Evolutionary conservation across 2,888 invertebrate genomes (phyloP).

Genomic region (Caenorhabditis panamensis): DNA sequence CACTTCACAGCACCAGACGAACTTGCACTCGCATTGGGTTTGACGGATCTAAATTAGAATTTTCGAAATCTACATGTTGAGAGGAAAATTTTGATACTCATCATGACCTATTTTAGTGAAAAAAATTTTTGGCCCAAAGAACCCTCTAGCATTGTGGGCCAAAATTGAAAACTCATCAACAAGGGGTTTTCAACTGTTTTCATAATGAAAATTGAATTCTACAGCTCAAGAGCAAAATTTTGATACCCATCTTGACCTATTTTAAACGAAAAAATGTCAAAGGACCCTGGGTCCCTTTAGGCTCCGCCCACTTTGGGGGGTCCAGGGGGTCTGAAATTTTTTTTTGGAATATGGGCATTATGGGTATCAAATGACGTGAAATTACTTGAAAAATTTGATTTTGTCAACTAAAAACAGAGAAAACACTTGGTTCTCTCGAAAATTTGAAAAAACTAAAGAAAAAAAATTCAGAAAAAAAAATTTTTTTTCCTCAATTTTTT

Average conservation of each 20-base stretch:
- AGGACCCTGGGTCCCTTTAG: no score
- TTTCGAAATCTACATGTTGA: neutral
- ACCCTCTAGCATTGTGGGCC: neutral
- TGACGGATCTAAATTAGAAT: conserved; percentile 44
- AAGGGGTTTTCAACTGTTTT: neutral
- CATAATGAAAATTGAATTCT: no score
- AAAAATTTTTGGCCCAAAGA: neutral
- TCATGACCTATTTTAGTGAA: neutral
- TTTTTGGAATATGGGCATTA: neutral
- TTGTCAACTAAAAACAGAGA: neutral
- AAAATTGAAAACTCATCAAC: neutral
- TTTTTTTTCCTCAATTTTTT: no score
- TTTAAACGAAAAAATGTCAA: no score
- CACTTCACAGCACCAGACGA: conserved; percentile 81
- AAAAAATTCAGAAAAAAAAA: neutral
- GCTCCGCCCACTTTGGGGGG: no score
- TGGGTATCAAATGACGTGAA: neutral
- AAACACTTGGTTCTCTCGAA: neutral
- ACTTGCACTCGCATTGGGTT: conserved; percentile 80
- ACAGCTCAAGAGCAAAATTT: no score
- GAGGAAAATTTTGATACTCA: neutral
- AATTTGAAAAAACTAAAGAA: neutral
- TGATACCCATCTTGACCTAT: no score
- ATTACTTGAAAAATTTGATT: conserved; percentile 1
- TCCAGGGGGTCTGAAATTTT: neutral